Conservation (phyloP, 1,140 invertebrate genomes). For the Scaptomyza hsui region DNA sequence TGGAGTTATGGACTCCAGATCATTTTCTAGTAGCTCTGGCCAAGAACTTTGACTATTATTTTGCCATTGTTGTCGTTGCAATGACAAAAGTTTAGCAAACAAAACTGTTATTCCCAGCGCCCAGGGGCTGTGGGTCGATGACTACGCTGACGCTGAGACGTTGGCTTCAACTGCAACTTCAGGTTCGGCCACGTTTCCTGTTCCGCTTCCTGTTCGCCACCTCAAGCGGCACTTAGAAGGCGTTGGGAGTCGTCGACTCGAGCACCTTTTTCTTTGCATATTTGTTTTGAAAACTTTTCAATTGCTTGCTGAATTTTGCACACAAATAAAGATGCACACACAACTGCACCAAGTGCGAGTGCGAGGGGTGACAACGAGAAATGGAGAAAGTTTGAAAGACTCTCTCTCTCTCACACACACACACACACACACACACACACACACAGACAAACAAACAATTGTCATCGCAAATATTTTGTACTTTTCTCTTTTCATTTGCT, state of each 20-base stretch:
- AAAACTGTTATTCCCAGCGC: conserved; percentile 62
- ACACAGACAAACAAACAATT: conserved; percentile 30
- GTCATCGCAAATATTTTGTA: conserved; percentile 34
- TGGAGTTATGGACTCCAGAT: conserved; percentile 20
- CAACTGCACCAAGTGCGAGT: conserved; percentile 2
- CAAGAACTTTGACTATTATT: conserved; percentile 45
- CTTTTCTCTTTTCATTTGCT: conserved; percentile 29
- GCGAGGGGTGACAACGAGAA: background rate
- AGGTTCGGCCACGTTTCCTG: conserved; percentile 23
- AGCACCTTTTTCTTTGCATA: conserved; percentile 80
- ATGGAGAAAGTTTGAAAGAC: conserved; percentile 29
- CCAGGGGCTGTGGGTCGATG: conserved; percentile 35
- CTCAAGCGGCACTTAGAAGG: conserved; percentile 38
- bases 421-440: too few species aligned
- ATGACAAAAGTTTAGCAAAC: conserved; percentile 76
- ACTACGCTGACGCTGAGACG: background rate
- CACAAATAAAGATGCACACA: conserved; percentile 43
- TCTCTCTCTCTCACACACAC: too few species aligned
- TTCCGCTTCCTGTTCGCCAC: conserved; percentile 17
- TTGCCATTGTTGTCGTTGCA: conserved; percentile 57
- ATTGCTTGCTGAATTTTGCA: conserved; percentile 63
- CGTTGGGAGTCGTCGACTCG: conserved; percentile 39
- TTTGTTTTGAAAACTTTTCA: conserved; percentile 76
- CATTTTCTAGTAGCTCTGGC: conserved; percentile 21
- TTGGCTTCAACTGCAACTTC: too few species aligned